phyloP scores from a whole-genome alignment of 2,888 invertebrate genomes.

The Hemithea aestivaria region DNA sequence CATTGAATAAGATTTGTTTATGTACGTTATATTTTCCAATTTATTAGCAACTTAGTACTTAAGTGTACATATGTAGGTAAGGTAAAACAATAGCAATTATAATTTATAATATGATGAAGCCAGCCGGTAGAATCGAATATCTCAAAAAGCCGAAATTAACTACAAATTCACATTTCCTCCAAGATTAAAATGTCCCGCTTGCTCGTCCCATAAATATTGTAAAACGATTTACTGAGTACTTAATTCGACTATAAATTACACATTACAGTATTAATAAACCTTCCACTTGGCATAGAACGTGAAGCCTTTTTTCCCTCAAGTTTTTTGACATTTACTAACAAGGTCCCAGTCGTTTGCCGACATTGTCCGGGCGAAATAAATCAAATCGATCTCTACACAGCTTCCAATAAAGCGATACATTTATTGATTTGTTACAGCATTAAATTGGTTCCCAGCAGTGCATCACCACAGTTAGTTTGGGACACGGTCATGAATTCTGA shows the following conservation, averaged over 20 bases:
- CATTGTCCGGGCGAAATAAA: constrained; percentile 69
- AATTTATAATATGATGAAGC: too few species aligned
- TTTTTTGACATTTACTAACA: constrained; percentile 76
- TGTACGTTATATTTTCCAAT: too few species aligned
- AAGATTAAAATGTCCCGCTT: too few species aligned
- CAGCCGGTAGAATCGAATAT: too few species aligned
- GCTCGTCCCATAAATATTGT: too few species aligned
- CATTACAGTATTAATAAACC: constrained; percentile 12
- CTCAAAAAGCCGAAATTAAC: too few species aligned
- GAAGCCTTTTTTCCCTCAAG: constrained; percentile 40
- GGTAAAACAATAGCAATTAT: neutral
- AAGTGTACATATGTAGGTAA: neutral
- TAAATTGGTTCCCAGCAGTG: constrained; percentile 77
- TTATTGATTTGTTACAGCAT: constrained; percentile 78
- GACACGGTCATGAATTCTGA: constrained; percentile 54
- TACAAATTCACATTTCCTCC: too few species aligned
- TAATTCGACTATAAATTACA: constrained; percentile 17
- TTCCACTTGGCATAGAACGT: constrained; percentile 23
- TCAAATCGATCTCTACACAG: constrained; percentile 75
- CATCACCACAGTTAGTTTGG: constrained; percentile 53
- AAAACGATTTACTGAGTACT: constrained; percentile 17
- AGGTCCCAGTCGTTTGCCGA: constrained; percentile 62
- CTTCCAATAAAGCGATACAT: constrained; percentile 78
- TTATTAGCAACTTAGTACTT: too few species aligned
- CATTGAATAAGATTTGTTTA: constrained; percentile 9